Base-by-base conservation (phyloP, 2,888 invertebrate genomes). In the Rhyacophila evoluta region DNA sequence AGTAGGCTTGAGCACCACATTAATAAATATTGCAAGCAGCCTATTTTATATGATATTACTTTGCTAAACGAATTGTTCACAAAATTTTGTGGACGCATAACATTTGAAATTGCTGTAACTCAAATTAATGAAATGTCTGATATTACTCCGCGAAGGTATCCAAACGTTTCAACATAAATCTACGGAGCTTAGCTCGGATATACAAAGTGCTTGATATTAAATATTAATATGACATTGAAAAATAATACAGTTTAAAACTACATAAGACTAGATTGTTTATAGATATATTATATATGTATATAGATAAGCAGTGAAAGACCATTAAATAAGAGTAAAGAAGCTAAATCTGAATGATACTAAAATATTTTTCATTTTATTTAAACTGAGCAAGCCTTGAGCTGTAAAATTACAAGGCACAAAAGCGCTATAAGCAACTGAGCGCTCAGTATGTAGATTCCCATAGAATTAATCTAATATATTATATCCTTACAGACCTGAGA, bases 341-440 rank as follows among this genome's bases (percentile, higher is more conserved):
- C 15, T 55, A 25, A 55, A 33, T 55, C 10, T 12, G 25, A 55
- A 41, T 41, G 41, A 55, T 19, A 0, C 55, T 8, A 55, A 55
- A 55, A 19, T 25, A 55, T 19, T 55, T 38, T 55, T 55, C 15
- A 55, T 19, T 33, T 33, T 33, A 6, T 33, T 4, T n/a, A 39
- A 39, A 6, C 8, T 55, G 55, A 55, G 55, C 55, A 55, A 55
- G 55, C 55, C 55, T 55, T 55, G 55, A 55, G 19, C 55, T 55
- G 55, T 55, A 25, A 19, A 12, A 19, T 55, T 55, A 55, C 55
- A 55, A 55, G 55, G 55, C 55, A 55, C 55, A 55, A 19, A 55
- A 55, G 55, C 55, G 25, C 55, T n/a, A 19, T 55, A 55, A 55
- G 55, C 55, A 55, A 55, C 19, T 12, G 19, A 55, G 41, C 41